A percentile compares a stretch with the other conserved stretches of the same genome.
phyloP scores from a whole-genome alignment of 2,888 invertebrate genomes.

The Salpingus planirostris region DNA sequence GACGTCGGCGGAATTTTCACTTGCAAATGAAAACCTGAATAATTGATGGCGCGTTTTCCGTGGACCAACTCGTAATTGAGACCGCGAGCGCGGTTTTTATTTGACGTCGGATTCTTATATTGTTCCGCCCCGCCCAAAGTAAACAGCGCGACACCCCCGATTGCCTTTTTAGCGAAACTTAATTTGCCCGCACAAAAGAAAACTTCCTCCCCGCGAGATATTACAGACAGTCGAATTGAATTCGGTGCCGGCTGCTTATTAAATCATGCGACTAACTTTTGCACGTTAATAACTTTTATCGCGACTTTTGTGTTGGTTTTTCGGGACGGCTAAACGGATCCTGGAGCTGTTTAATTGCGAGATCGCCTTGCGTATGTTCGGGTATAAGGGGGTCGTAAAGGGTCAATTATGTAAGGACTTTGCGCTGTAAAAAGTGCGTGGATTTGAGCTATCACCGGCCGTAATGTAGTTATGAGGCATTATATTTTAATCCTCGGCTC shows the following conservation, averaged over 20 bases:
- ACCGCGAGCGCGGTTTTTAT: too few species aligned
- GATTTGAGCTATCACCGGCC: conserved; percentile 32
- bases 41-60: too few species aligned
- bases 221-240: conserved; percentile 33
- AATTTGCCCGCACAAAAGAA: too few species aligned
- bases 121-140: too few species aligned
- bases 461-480: conserved; percentile 38
- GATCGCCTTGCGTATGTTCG: conserved; percentile 2
- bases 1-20: too few species aligned
- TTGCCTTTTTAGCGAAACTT: too few species aligned
- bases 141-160: too few species aligned
- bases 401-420: conserved; percentile 30
- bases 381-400: too few species aligned
- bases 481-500: conserved; percentile 36
- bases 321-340: conserved; percentile 15
- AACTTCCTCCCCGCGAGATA: conserved; percentile 29
- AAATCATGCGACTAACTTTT: conserved; percentile 27
- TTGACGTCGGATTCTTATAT: too few species aligned
- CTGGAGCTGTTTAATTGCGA: conserved; percentile 18
- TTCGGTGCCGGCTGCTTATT: conserved; percentile 26
- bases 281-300: conserved; percentile 28
- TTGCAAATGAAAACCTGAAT: too few species aligned
- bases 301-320: conserved; percentile 15
- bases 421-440: conserved; percentile 22
- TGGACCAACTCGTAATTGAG: too few species aligned